Evolutionary conservation across 2,113 vertebrate species (phyloP), one percentile per base, ranked within the genome.

Genomic region (Catharus fuscescens): DNA sequence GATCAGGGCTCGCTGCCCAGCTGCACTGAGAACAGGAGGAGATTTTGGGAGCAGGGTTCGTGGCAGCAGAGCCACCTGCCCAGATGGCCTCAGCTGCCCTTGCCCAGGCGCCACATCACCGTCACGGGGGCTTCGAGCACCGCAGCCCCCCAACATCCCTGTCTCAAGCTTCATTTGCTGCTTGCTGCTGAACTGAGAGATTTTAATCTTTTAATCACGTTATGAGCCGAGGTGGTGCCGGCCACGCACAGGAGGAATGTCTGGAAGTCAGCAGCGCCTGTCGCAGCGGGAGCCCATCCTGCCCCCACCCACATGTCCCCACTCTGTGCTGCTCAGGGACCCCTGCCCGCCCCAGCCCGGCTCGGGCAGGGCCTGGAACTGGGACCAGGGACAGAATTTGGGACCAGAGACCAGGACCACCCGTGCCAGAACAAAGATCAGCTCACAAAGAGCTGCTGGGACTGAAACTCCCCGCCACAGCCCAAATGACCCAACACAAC

Each of bases 191-290:
- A 92, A 70, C 67, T 12, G 80, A 91, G 83, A 83, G 86, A 93
- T 93, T 93, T 94, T 97, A 96, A 97, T 97, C 96, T 93, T 73
- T 95, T 96, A 96, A 97, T 97, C 95, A 93, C 14, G 82, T 94
- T 94, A 93, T 31, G 90, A 88, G 92, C 88, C 25, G 88, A 94
- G 80, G 94, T 83, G 92, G 82, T 95, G 92, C 91, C 21, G 88
- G 88, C 91, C 92, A 29, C 91, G 91, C 91, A 94, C 91, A 95
- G 92, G 83, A 96, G 94, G 95, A 95, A 94, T 95, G 96, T 96
- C 94, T 95, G 96, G 94, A 92, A 93, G 86, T 91, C 94, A 92
- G 88, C 86, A 88, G 94, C 12, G 10, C 87, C 80, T 12, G 8
- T 52, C 31, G 1, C 16, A 2, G 88, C 18, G 5, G 82, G 90